Percentiles rank a stretch among this genome's conserved stretches.
Evolutionary conservation across 2,113 vertebrate species (phyloP).

Genomic region (Oriolus oriolus): DNA sequence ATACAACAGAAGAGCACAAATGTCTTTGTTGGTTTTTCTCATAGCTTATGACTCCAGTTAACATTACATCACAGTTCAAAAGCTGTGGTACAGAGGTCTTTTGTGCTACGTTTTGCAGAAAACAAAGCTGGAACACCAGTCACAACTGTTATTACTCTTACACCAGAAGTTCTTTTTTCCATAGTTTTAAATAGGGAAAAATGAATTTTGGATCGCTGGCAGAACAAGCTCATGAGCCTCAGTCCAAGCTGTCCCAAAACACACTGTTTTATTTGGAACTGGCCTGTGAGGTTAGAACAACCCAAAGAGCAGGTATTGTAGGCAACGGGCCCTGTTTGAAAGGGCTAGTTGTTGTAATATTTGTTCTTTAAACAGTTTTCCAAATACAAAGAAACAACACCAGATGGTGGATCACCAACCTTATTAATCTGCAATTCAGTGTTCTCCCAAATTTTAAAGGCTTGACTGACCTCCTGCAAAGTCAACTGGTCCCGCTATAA

Average conservation of each 20-base stretch:
- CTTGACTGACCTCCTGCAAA: fast-evolving
- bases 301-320: background rate
- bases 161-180: background rate
- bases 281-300: background rate
- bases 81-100: background rate
- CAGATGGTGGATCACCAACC: background rate
- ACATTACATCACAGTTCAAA: background rate
- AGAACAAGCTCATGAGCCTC: background rate
- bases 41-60: background rate
- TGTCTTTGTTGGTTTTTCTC: background rate
- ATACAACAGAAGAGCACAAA: background rate
- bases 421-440: background rate
- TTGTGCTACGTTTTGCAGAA: background rate
- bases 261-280: fast-evolving
- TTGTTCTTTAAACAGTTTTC: background rate
- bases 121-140: background rate
- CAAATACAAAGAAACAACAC: background rate
- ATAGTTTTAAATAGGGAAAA: background rate
- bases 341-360: fast-evolving
- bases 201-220: background rate
- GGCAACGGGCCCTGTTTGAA: background rate
- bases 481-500: background rate
- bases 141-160: background rate
- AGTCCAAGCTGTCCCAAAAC: background rate
- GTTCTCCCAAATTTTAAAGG: background rate